Base-by-base conservation (phyloP, 2,888 invertebrate genomes). In the Orchesella flavescens region DNA sequence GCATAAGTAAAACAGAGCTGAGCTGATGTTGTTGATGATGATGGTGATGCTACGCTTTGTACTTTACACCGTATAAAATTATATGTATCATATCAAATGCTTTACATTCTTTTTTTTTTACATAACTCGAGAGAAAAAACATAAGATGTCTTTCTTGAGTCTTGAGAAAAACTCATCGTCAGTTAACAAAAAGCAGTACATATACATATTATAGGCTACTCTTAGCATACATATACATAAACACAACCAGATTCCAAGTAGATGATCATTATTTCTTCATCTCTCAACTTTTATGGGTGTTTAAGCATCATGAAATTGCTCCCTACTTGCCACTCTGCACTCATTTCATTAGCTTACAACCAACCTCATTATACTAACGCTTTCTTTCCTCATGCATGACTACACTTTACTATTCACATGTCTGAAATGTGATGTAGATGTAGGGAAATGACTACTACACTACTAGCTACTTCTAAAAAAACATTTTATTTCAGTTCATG, bases 241-340 rank as follows among this genome's bases (percentile, higher is more conserved):
- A 34, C 7, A 49, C n/a, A 63, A 66, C 66, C 66, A 66, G 66
- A 43, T 66, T 66, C 43, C 44, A 17, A 44, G 44, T 43, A 43
- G 43, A 68, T 77, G 59, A 77, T 68, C 68, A 68, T 77, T 66
- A 68, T 68, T 65, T 68, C 68, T 77, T 77, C 57, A 76, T 68
- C 68, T 77, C 59, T 68, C 24, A 44, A 68, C 21, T 44, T 68
- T 77, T 77, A 77, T 77, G 68, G 68, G 59, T 77, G 76, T 68
- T 77, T 77, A 59, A 77, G 68, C 75, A 68, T 68, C 76, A 68
- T 19, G 76, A 77, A 77, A 77, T 77, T 77, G 76, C 76, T 68
- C 68, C 76, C 76, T 68, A 49, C 55, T 57, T 77, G 53, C 68
- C 68, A 77, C 76, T 77, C 76, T 55, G 34, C 17, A 65, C 65